phyloP scores from a whole-genome alignment of 2,888 invertebrate genomes.

The Molanna angustata region DNA sequence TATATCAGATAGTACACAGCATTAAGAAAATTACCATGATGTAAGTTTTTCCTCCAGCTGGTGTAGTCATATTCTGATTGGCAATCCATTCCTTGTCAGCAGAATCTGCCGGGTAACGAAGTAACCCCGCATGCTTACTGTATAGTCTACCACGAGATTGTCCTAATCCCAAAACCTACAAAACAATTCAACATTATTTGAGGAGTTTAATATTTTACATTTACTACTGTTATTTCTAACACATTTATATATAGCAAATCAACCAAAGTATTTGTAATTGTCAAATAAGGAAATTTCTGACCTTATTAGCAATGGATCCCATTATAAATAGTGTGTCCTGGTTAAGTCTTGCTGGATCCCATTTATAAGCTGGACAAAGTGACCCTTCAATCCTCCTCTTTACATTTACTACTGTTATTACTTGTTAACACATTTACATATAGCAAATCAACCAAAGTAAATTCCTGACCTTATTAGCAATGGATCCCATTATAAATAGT shows the following conservation, averaged over 20 bases:
- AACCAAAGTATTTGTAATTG: too few relatives aligned
- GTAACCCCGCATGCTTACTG: slow-evolving; percentile 72
- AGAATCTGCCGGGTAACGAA: slow-evolving; percentile 75
- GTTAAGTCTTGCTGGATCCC: slow-evolving; percentile 71
- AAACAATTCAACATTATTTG: neutral
- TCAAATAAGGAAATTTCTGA: too few relatives aligned
- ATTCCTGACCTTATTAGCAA: slow-evolving; percentile 60
- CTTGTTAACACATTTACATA: too few relatives aligned
- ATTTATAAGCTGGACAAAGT: slow-evolving; percentile 55
- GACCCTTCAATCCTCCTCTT: slow-evolving; percentile 38
- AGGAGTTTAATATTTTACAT: too few relatives aligned
- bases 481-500: slow-evolving; percentile 76
- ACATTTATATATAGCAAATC: too few relatives aligned
- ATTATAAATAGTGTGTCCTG: slow-evolving; percentile 74
- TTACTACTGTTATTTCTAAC: too few relatives aligned
- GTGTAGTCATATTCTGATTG: slow-evolving; percentile 71
- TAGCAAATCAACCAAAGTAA: too few relatives aligned
- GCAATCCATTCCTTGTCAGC: slow-evolving; percentile 81
- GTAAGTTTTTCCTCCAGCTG: slow-evolving; percentile 76
- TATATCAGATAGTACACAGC: too few relatives aligned
- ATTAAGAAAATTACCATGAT: slow-evolving; percentile 68
- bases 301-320: slow-evolving; percentile 73
- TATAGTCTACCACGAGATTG: slow-evolving; percentile 73
- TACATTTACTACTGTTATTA: too few relatives aligned
- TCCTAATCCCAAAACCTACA: slow-evolving; percentile 66